Conservation (phyloP, 2,797 vertebrate genomes). For the Pogoniulus pusillus region DNA sequence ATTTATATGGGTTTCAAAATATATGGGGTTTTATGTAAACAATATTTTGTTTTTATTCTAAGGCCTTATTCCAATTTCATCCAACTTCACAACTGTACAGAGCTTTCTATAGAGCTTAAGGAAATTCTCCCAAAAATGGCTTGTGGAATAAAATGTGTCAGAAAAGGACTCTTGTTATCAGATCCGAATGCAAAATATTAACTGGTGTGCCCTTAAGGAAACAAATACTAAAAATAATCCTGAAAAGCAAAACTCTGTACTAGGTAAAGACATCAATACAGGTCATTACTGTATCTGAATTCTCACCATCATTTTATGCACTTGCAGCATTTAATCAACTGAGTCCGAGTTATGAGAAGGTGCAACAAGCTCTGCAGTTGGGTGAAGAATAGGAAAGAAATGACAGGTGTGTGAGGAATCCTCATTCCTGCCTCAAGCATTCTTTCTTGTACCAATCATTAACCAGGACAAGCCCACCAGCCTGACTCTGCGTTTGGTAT, state of each 20-base stretch:
- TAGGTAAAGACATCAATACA: neutral
- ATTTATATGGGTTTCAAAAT: neutral
- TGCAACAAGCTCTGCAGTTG: neutral
- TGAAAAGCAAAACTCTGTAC: neutral
- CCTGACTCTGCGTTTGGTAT: neutral
- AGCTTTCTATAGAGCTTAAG: neutral
- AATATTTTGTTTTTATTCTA: neutral
- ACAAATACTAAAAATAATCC: neutral
- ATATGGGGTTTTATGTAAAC: neutral
- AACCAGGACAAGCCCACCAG: neutral
- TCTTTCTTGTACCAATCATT: neutral
- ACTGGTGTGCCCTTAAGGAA: neutral
- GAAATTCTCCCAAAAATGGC: neutral
- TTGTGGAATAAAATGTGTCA: neutral
- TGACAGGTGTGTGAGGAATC: neutral
- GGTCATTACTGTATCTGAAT: neutral
- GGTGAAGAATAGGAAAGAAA: neutral
- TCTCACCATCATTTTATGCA: neutral
- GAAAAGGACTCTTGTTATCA: neutral
- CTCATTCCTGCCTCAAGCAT: rapidly evolving
- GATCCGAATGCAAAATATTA: neutral
- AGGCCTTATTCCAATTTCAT: neutral
- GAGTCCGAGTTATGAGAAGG: neutral
- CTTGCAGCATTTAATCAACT: neutral
- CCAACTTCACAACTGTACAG: neutral